phyloP scores from a whole-genome alignment of 2,888 invertebrate genomes.

The Microctonus aethiopoides region DNA sequence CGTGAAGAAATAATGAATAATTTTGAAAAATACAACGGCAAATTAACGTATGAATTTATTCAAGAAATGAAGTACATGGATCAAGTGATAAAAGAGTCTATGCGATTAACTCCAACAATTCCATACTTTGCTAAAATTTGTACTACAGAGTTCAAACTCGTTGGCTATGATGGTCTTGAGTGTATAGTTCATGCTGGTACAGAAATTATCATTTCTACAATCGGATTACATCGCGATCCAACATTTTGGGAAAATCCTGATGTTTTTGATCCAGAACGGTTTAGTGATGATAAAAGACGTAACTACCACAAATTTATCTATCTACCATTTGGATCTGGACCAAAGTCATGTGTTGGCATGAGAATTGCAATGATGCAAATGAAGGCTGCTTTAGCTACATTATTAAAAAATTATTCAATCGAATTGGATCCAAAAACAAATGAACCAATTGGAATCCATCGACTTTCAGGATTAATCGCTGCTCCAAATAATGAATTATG shows the following conservation, averaged over 20 bases:
- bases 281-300: constrained; percentile 43
- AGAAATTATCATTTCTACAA: constrained; percentile 38
- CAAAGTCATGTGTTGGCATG: constrained; percentile 55
- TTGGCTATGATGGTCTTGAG: constrained; percentile 50
- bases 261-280: constrained; percentile 53
- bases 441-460: constrained; percentile 41
- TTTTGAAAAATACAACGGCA: constrained; percentile 57
- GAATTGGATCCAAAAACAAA: constrained; percentile 46
- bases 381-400: constrained; percentile 43
- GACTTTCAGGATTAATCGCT: constrained; percentile 13
- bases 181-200: constrained; percentile 45
- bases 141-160: constrained; percentile 43
- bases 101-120: constrained; percentile 40
- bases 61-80: constrained; percentile 70
- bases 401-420: constrained; percentile 45
- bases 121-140: constrained; percentile 44
- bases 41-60: constrained; percentile 67
- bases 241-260: constrained; percentile 50
- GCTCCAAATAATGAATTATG: constrained; percentile 23
- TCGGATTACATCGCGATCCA: constrained; percentile 44
- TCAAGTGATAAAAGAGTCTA: constrained; percentile 64
- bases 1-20: constrained; percentile 65
- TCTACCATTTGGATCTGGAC: constrained; percentile 56
- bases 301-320: constrained; percentile 43
- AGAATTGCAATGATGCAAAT: constrained; percentile 48